These are phyloP conservation scores for Perodicticus potto DNA, from an alignment of 2,797 vertebrate genomes.

Conservation along the genomic window DNA sequence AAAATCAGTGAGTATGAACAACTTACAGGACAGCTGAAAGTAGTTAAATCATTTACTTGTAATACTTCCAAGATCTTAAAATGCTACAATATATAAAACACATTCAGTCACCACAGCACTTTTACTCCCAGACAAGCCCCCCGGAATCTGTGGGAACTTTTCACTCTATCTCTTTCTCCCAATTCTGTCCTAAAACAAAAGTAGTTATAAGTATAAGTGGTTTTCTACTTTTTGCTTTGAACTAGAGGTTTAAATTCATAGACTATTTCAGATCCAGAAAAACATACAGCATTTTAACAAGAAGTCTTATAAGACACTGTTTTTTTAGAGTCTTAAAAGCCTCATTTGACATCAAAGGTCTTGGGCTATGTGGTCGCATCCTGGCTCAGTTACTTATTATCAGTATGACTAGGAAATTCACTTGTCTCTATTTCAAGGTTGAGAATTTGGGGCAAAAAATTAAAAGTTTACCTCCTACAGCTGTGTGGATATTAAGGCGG, in stretches of 20 bases:
- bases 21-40: constrained; percentile 90
- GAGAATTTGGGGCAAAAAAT: background rate
- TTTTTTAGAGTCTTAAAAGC: constrained; percentile 18
- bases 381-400: background rate
- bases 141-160: constrained; percentile 38
- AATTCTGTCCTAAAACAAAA: constrained; percentile 70
- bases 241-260: constrained; percentile 60
- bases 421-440: background rate
- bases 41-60: constrained; percentile 89
- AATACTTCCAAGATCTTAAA: constrained; percentile 85
- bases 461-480: background rate
- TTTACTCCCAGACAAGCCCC: constrained; percentile 76
- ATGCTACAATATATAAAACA: constrained; percentile 84
- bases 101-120: constrained; percentile 79
- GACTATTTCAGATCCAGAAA: background rate
- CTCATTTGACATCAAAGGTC: background rate
- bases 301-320: background rate
- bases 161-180: constrained; percentile 59
- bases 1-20: constrained; percentile 89
- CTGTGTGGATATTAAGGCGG: background rate
- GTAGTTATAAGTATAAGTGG: constrained; percentile 54
- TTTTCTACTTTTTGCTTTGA: constrained; percentile 60
- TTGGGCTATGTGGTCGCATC: background rate
- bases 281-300: constrained; percentile 36
- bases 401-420: background rate